Evolutionary conservation across 2,797 vertebrate genomes (phyloP).

Genomic region (Cryptoprocta ferox): DNA sequence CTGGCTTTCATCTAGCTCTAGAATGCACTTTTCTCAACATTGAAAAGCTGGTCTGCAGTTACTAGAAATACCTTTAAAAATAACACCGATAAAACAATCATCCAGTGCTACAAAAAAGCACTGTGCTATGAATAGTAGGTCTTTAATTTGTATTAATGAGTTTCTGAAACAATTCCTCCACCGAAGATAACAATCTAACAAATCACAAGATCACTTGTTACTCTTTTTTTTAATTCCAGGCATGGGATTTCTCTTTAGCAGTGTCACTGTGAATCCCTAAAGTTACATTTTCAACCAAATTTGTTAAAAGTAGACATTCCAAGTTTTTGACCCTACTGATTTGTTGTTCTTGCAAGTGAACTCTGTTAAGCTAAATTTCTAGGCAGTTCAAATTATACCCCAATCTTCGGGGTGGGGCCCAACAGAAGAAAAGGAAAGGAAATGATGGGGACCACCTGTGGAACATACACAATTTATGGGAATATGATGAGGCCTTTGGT

Average conservation of each 20-base stretch:
- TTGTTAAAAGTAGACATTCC: neutral
- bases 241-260: neutral
- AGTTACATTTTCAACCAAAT: neutral
- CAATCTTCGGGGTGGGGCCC: neutral
- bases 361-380: neutral
- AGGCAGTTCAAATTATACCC: neutral
- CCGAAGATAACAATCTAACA: neutral
- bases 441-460: neutral
- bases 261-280: neutral
- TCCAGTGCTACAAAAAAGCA: neutral
- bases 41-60: neutral
- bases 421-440: neutral
- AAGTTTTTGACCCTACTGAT: neutral
- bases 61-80: neutral
- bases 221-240: neutral
- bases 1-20: conserved; percentile 36
- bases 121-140: neutral
- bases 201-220: neutral
- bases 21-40: conserved; percentile 17
- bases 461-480: neutral
- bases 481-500: neutral
- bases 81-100: neutral
- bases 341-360: neutral
- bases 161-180: conserved; percentile 17
- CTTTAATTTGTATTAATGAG: neutral